Base-by-base conservation (phyloP, 2,113 vertebrate genomes). In the Mesoclemmys tuberculata region DNA sequence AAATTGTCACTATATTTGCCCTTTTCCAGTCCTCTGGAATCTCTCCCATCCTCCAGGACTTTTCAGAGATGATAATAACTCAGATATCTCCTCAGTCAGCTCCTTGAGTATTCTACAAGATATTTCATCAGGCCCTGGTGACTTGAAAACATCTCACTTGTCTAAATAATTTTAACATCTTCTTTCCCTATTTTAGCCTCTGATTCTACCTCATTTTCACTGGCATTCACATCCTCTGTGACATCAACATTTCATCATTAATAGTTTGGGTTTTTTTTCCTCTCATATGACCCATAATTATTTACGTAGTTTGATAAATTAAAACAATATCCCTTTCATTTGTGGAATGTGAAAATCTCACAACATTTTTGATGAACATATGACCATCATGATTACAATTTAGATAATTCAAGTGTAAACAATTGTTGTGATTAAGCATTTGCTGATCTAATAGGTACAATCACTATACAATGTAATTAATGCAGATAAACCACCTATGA, bases 191-290 rank as follows among this genome's bases (percentile, higher is more conserved):
- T 64, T 64, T 64, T 64, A 64, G 14, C 61, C 31, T 64, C 31
- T 61, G 58, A 61, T 31, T 29, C 58, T n/a, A 35, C 31, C 31
- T 64, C 31, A 64, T 64, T 64, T 35, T 64, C 18, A 35, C 14
- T 6, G 12, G 6, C 61, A n/a, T 64, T 19, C 61, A 56, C 38
- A 12, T 81, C 3, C 6, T 89, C 13, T 52, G 3, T 80, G 35
- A 8, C 18, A 18, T 89, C 31, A 52, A 22, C 19, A 55, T 2
- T 77, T 1, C 31, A 41, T 61, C 7, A 56, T 58, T 71, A 78
- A 77, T 87, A 29, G 0, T 74, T 58, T 58, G 48, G 0, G 0
- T 6, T 10, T 52, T 84, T 82, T 81, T 89, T 27, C 0, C 1
- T 56, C 5, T 56, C 5, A 12, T 1, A 0, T 74, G 18, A 5